Percentiles rank a stretch among this genome's conserved stretches.
Conservation (phyloP, 2,113 vertebrate genomes). For the Myotis brandtii region DNA sequence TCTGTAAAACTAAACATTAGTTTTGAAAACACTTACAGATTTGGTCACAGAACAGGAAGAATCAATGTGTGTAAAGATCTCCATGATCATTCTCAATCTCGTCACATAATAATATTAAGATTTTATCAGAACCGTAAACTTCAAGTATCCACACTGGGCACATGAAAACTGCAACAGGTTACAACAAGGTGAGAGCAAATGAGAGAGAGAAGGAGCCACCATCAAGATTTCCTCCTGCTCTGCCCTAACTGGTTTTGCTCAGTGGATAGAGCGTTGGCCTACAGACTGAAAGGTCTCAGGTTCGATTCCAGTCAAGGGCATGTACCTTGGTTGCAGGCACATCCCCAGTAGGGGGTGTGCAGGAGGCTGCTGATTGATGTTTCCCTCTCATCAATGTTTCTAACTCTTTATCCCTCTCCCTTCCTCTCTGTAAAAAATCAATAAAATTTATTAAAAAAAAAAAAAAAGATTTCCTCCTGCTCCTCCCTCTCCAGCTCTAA, state of each 20-base stretch:
- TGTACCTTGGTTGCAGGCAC: no score
- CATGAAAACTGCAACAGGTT: not conserved
- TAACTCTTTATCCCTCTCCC: no score
- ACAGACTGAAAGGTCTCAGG: no score
- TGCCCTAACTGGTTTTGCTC: no score
- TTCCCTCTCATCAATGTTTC: no score
- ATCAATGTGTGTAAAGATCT: not conserved
- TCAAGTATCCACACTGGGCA: not conserved
- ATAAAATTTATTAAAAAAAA: no score
- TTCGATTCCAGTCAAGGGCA: no score
- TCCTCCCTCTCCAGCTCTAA: not conserved
- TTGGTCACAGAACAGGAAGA: not conserved
- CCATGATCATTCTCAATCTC: not conserved
- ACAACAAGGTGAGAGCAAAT: not conserved
- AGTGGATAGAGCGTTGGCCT: no score
- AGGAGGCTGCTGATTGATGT: no score
- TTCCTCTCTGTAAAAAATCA: no score
- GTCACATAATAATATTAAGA: not conserved
- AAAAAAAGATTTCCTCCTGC: not conserved
- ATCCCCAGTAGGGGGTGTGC: no score
- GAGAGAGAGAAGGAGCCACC: not conserved
- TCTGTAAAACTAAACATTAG: not conserved
- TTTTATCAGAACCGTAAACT: not conserved
- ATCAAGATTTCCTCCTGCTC: not conserved
- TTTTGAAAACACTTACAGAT: not conserved